These are phyloP conservation scores for Rhingia campestris DNA, from an alignment of 2,888 invertebrate species.

Conservation along the genomic window DNA sequence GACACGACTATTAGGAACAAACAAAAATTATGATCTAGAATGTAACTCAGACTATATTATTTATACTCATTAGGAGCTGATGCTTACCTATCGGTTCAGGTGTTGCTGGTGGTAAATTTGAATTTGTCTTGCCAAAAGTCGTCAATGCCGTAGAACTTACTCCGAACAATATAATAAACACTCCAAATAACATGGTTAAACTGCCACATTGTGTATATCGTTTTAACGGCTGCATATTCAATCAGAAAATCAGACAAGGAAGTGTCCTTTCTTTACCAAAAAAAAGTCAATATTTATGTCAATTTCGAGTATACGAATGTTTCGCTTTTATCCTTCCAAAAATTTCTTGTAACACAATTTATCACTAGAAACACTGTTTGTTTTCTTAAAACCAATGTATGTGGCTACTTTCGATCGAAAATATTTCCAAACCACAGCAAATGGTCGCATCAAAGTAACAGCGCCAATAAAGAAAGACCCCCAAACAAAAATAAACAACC, in stretches of 20 bases:
- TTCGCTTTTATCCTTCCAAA: neutral
- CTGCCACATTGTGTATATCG: conserved; percentile 83
- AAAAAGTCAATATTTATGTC: conserved; percentile 11
- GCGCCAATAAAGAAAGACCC: neutral
- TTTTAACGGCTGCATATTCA: conserved; percentile 82
- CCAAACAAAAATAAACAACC: neutral
- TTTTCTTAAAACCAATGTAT: conserved; percentile 46
- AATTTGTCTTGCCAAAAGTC: conserved; percentile 88
- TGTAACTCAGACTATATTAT: too few relatives aligned
- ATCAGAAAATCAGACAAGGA: too few relatives aligned
- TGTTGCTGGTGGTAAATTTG: conserved; percentile 84
- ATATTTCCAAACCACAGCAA: conserved; percentile 67
- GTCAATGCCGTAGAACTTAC: conserved; percentile 86
- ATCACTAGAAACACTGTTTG: conserved; percentile 24
- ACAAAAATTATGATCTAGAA: neutral
- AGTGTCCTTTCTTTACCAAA: neutral
- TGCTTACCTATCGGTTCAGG: conserved; percentile 85
- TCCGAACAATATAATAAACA: conserved; percentile 82
- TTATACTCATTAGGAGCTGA: neutral
- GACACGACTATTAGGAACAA: too few relatives aligned
- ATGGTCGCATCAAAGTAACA: conserved; percentile 63
- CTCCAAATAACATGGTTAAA: conserved; percentile 82
- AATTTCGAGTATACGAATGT: neutral
- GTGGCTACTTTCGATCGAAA: conserved; percentile 53
- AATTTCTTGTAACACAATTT: conserved; percentile 47